These are phyloP conservation scores for Ladona fulva DNA, from an alignment of 1,140 invertebrate genomes.

Conservation along the genomic window DNA sequence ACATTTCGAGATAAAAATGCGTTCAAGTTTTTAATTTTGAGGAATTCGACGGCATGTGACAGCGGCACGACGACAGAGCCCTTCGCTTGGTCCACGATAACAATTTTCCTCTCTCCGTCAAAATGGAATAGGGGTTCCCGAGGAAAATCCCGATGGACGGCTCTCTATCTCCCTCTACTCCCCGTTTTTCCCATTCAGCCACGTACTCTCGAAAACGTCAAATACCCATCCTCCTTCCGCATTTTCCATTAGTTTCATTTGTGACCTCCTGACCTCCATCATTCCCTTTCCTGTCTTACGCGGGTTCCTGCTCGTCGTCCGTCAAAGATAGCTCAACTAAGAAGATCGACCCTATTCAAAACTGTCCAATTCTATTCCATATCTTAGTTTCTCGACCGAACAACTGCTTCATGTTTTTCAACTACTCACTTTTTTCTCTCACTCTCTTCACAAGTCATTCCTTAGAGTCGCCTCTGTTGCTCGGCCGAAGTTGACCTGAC, in stretches of 20 bases:
- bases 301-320: no score
- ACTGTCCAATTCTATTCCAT: no score
- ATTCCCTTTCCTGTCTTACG: not conserved
- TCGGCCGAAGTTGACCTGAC: not conserved
- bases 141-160: not conserved
- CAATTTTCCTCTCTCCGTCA: not conserved
- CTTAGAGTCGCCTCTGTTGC: not conserved
- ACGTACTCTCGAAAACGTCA: not conserved
- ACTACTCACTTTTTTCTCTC: not conserved
- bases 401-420: not conserved
- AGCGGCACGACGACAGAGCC: not conserved
- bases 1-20: no score
- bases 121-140: not conserved
- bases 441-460: not conserved
- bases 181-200: not conserved
- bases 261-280: constrained; percentile 2
- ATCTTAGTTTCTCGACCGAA: not conserved
- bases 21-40: no score
- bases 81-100: not conserved
- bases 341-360: no score
- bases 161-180: not conserved
- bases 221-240: not conserved
- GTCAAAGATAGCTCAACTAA: no score
- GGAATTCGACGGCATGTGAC: not conserved
- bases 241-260: not conserved